Evolutionary conservation across 2,888 invertebrate genomes (phyloP), one percentile per base, ranked within the genome.

Genomic region (Leucania comma): DNA sequence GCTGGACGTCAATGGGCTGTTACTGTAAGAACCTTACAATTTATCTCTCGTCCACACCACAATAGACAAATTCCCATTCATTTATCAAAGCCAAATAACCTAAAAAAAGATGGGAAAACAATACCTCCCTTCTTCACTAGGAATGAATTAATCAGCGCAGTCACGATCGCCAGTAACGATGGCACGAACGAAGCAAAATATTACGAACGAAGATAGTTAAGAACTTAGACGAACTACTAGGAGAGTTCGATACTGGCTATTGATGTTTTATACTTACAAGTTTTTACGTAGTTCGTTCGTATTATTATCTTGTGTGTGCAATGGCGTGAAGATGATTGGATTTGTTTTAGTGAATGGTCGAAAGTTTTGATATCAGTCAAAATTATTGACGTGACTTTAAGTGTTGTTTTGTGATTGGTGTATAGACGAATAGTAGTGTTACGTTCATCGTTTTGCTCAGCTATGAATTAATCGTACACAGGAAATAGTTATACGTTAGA

Each of bases 91-190:
- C 85, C 81, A 86, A 90, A 88, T 87, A 87, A 86, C 85, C 83
- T 88, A 88, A 90, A 89, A 88, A 90, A 88, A 90, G 86, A 86
- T 74, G 76, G 83, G 88, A 90, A 91, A 91, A 93, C 92, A 93
- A 92, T 90, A 89, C 88, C 71, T 82, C 66, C 84, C 74, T 17
- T 22, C 82, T 59, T 59, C 24, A 32, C 61, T 72, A 72, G 54
- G 81, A 87, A 91, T 91, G 91, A 93, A 94, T 95, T 95, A 94
- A 95, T 94, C 93, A 92, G 89, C 90, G 81, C 80, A 92, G 94
- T 94, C 95, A 95, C 95, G 95, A 93, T 92, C 90, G 83, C 67
- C 81, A 76, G 90, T 95, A 95, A 95, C 90, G 95, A 94, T 89
- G 89, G 90, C 93, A 94, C 93, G 93, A 82, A 90, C 89, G 86